phyloP scores from a whole-genome alignment of 2,888 invertebrate species.

The Apeira syringaria region DNA sequence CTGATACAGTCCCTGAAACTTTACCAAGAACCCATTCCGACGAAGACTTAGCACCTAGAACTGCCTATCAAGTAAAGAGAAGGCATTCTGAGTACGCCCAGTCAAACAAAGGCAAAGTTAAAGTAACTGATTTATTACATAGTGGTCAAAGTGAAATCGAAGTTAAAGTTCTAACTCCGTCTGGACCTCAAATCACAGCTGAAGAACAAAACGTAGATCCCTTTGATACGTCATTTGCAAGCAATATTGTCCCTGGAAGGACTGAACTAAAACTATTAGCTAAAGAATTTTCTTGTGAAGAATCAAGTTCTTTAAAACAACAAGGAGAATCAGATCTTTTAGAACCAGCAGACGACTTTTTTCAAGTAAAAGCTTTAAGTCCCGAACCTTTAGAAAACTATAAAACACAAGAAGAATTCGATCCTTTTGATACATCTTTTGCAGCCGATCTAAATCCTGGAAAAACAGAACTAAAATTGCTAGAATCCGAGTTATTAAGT shows the following conservation, averaged over 20 bases:
- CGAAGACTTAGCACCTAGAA: conserved; percentile 84
- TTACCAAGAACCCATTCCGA: conserved; percentile 85
- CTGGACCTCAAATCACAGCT: conserved; percentile 48
- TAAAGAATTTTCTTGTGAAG: conserved; percentile 87
- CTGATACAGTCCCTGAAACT: conserved; percentile 85
- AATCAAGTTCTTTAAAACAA: conserved; percentile 47
- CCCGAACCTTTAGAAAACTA: conserved; percentile 80
- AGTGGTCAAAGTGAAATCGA: conserved; percentile 53
- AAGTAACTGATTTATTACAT: conserved; percentile 65
- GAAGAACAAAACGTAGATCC: conserved; percentile 86
- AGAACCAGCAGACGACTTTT: conserved; percentile 79
- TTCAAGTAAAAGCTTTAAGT: conserved; percentile 88
- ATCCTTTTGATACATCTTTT: conserved; percentile 94
- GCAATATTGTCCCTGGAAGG: conserved; percentile 89
- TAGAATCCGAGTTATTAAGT: conserved; percentile 88
- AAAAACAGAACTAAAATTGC: conserved; percentile 88
- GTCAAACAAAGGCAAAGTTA: conserved; percentile 41
- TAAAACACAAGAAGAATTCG: conserved; percentile 74
- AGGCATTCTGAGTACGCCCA: conserved; percentile 80
- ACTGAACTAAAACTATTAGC: conserved; percentile 91
- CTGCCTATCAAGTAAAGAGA: conserved; percentile 61
- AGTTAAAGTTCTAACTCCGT: conserved; percentile 87
- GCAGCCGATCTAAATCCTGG: conserved; percentile 89
- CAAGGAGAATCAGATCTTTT: conserved; percentile 72
- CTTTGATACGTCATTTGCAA: conserved; percentile 94